A percentile compares a stretch with the other conserved stretches of the same genome.
Conservation (phyloP, 2,113 vertebrate species). For the Hippotragus niger region DNA sequence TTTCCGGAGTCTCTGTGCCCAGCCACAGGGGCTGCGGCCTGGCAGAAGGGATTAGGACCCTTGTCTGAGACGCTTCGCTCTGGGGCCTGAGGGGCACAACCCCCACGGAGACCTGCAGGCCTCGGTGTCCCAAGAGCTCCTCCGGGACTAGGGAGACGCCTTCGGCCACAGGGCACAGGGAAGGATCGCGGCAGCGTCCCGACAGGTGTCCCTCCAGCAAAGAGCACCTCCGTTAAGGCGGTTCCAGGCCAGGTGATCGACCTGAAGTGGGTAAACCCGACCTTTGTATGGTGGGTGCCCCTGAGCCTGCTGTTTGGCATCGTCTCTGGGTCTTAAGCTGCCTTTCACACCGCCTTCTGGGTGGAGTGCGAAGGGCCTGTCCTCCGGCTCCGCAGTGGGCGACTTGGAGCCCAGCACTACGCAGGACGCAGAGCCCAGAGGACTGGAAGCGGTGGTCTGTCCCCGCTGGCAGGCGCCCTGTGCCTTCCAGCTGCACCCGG, state of each 20-base stretch:
- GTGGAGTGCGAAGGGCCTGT: neutral
- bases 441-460: fast-evolving
- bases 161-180: fast-evolving
- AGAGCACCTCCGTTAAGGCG: neutral
- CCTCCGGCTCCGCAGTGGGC: fast-evolving
- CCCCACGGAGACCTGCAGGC: neutral
- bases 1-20: neutral
- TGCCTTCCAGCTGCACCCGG: neutral
- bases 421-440: fast-evolving
- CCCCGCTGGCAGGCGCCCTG: fast-evolving
- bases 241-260: fast-evolving
- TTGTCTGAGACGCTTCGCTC: neutral
- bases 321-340: neutral
- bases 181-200: fast-evolving
- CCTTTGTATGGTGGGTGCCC: fast-evolving
- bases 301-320: neutral
- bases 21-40: neutral
- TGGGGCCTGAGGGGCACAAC: neutral
- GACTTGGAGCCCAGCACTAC: fast-evolving
- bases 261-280: neutral
- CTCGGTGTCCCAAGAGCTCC: neutral
- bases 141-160: fast-evolving
- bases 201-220: conserved; percentile 9
- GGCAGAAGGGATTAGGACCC: fast-evolving
- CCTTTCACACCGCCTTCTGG: neutral